A percentile compares a stretch with the other conserved stretches of the same genome.
Evolutionary conservation across 1,140 invertebrate species (phyloP).

Genomic region (Ladona fulva): DNA sequence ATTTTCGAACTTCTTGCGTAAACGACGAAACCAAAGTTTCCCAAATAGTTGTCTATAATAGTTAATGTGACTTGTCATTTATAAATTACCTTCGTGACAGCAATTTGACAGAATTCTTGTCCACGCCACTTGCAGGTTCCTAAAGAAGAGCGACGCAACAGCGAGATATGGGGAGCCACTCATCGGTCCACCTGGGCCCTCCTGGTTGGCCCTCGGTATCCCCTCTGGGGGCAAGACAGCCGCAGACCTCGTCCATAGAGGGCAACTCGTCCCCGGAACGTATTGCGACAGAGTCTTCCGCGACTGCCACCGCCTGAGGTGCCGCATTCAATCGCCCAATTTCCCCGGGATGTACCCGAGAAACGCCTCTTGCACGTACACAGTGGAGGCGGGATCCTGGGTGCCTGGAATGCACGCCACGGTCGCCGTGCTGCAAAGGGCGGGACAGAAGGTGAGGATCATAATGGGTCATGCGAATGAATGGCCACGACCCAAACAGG

Average conservation of each 20-base stretch:
- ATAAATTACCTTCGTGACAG: not conserved
- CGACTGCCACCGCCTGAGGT: conserved; percentile 52
- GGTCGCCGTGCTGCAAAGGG: conserved; percentile 60
- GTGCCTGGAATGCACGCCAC: conserved; percentile 62
- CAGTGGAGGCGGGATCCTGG: conserved; percentile 56
- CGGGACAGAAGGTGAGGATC: conserved; percentile 54
- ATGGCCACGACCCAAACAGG: too few species aligned
- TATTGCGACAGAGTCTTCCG: conserved; percentile 70
- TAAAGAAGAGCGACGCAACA: not conserved
- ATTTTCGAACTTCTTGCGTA: too few species aligned
- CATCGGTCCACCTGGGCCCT: not conserved
- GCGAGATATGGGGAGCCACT: not conserved
- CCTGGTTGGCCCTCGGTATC: conserved; percentile 42
- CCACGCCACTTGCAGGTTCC: not conserved
- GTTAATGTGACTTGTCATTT: too few species aligned
- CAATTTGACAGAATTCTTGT: not conserved
- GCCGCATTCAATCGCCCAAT: conserved; percentile 72
- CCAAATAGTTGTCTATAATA: too few species aligned
- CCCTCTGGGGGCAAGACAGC: conserved; percentile 46
- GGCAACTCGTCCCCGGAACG: conserved; percentile 56
- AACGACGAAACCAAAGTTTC: too few species aligned
- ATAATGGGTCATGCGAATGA: too few species aligned
- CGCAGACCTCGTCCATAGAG: conserved; percentile 43
- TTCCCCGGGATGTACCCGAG: conserved; percentile 77
- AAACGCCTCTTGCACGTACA: conserved; percentile 74